Conservation (phyloP, 2,888 invertebrate genomes). For the Microctonus aethiopoides region DNA sequence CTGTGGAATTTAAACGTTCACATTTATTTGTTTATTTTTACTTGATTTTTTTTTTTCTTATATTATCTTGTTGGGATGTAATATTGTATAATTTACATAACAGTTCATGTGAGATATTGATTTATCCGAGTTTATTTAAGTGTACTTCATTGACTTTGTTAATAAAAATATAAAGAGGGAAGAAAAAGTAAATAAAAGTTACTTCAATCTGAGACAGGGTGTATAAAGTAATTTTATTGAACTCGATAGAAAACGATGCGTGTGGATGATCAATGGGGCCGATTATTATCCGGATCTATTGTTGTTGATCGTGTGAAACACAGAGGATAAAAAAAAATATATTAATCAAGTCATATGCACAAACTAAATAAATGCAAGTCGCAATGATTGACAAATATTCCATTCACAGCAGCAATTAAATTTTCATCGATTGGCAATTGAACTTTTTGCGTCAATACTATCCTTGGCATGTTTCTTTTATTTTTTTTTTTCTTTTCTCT, state of each 20-base stretch:
- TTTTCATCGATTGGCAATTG: neutral
- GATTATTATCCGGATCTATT: conserved; percentile 27
- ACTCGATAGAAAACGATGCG: neutral
- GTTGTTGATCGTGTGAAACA: neutral
- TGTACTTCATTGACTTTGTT: neutral
- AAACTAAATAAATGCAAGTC: neutral
- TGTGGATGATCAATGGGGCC: conserved; percentile 24
- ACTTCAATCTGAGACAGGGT: neutral
- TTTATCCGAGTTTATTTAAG: neutral
- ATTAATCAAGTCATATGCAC: neutral
- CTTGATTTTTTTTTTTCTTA: neutral
- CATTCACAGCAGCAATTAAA: neutral
- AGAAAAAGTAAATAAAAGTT: neutral
- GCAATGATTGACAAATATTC: neutral
- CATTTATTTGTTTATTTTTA: too few relatives aligned
- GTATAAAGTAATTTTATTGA: neutral
- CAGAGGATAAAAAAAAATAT: neutral
- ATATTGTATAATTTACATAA: too few relatives aligned
- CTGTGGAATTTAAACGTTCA: neutral
- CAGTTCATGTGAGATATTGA: too few relatives aligned
- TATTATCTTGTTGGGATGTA: neutral
- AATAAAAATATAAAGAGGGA: neutral
- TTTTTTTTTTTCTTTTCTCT: neutral
- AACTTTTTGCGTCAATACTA: neutral
- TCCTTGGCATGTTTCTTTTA: too few relatives aligned